These are phyloP conservation scores for Chaenocephalus aceratus DNA, from an alignment of 2,113 vertebrate genomes.

Conservation along the genomic window DNA sequence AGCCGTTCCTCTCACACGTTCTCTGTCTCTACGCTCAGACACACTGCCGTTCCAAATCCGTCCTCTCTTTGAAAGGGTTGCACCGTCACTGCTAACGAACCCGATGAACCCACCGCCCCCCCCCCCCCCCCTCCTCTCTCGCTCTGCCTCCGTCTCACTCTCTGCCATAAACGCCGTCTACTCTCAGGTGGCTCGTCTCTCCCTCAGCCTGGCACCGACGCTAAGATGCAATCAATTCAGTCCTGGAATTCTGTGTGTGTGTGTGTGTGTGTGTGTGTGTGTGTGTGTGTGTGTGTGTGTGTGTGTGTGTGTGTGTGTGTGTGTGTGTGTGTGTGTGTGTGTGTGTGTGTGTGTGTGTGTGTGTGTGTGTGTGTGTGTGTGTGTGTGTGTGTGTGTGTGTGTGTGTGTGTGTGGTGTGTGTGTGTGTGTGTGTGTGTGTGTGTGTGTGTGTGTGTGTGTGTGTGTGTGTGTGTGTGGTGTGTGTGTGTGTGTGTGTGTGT, in stretches of 20 bases:
- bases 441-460: too few relatives aligned
- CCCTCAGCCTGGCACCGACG: conserved; percentile 28
- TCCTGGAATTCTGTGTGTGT: background rate
- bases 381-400: too few relatives aligned
- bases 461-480: too few relatives aligned
- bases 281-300: too few relatives aligned
- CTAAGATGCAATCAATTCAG: conserved; percentile 41
- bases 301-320: too few relatives aligned
- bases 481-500: too few relatives aligned
- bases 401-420: too few relatives aligned
- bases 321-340: too few relatives aligned
- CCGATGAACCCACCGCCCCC: conserved; percentile 53
- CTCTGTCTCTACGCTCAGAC: conserved; percentile 25
- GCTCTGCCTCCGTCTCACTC: conserved; percentile 32
- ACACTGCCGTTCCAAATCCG: conserved; percentile 17
- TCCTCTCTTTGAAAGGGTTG: conserved; percentile 20
- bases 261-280: too few relatives aligned
- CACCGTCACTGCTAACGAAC: conserved; percentile 46
- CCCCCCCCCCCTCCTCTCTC: conserved; percentile 17
- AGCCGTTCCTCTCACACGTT: conserved; percentile 24
- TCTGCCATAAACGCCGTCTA: conserved; percentile 57
- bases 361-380: too few relatives aligned
- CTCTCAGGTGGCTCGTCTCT: conserved; percentile 56
- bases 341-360: too few relatives aligned
- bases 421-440: too few relatives aligned